Evolutionary conservation across 2,888 invertebrate genomes (phyloP).

Genomic region (Diplazon laetatorius): DNA sequence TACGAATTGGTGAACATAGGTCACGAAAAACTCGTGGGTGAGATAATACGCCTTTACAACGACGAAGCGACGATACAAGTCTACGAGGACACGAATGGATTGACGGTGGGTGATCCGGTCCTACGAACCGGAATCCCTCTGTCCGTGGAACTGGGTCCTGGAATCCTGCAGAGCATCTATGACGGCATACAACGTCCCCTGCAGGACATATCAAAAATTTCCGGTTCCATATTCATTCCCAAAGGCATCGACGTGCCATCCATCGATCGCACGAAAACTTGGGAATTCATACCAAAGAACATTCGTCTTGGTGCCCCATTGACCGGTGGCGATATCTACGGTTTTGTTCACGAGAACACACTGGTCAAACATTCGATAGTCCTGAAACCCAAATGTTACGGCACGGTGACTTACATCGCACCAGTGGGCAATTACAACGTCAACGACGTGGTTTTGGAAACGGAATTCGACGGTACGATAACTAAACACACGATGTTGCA

Average conservation of each 20-base stretch:
- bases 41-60: constrained; percentile 98
- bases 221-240: constrained; percentile 98
- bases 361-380: constrained; percentile 97
- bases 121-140: constrained; percentile 97
- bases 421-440: constrained; percentile 95
- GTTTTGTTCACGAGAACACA: constrained; percentile 96
- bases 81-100: constrained; percentile 96
- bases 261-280: constrained; percentile 89
- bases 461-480: constrained; percentile 97
- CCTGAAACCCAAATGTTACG: constrained; percentile 94
- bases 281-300: constrained; percentile 95
- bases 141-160: constrained; percentile 98
- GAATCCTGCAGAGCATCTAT: constrained; percentile 98
- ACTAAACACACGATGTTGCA: constrained; percentile 96
- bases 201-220: constrained; percentile 95
- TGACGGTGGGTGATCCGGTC: constrained; percentile 99
- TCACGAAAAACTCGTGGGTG: constrained; percentile 97
- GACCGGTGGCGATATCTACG: constrained; percentile 98
- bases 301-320: constrained; percentile 95
- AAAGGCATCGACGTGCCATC: constrained; percentile 97
- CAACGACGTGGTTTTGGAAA: constrained; percentile 95
- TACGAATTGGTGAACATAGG: constrained; percentile 99
- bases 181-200: constrained; percentile 99
- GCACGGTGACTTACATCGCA: constrained; percentile 96
- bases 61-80: constrained; percentile 99